Evolutionary conservation across 2,888 invertebrate genomes (phyloP).

Genomic region (Gymnoscelis rufifasciata): DNA sequence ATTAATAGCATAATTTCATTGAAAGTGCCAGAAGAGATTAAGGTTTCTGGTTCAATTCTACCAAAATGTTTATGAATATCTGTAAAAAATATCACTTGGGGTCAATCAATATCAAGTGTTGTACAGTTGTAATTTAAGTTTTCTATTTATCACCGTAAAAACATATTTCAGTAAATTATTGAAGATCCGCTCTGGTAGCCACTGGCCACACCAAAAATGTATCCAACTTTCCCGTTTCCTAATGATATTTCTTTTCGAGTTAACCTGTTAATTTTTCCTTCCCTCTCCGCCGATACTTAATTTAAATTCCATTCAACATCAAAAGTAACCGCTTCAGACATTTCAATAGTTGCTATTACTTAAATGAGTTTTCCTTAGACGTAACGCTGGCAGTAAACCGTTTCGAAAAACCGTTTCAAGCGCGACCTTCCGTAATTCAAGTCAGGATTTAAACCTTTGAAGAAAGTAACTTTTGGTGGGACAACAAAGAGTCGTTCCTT

Average conservation of each 20-base stretch:
- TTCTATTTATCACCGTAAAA: too few relatives aligned
- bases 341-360: conserved; percentile 27
- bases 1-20: too few relatives aligned
- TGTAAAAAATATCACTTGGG: too few relatives aligned
- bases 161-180: too few relatives aligned
- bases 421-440: conserved; percentile 62
- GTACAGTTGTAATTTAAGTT: too few relatives aligned
- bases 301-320: conserved; percentile 2
- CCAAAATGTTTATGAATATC: too few relatives aligned
- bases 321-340: conserved; percentile 7
- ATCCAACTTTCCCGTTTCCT: too few relatives aligned
- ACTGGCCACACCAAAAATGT: too few relatives aligned
- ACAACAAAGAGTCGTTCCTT: conserved; percentile 64
- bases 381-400: conserved; percentile 36
- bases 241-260: background rate
- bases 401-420: conserved; percentile 48
- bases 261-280: background rate
- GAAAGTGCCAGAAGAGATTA: too few relatives aligned
- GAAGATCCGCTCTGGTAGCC: too few relatives aligned
- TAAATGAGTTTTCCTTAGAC: conserved; percentile 40
- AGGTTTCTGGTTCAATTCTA: too few relatives aligned
- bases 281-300: background rate
- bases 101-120: too few relatives aligned
- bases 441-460: conserved; percentile 70
- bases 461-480: conserved; percentile 66